Base-by-base conservation (phyloP, 2,888 invertebrate genomes). In the Pomacea canaliculata region DNA sequence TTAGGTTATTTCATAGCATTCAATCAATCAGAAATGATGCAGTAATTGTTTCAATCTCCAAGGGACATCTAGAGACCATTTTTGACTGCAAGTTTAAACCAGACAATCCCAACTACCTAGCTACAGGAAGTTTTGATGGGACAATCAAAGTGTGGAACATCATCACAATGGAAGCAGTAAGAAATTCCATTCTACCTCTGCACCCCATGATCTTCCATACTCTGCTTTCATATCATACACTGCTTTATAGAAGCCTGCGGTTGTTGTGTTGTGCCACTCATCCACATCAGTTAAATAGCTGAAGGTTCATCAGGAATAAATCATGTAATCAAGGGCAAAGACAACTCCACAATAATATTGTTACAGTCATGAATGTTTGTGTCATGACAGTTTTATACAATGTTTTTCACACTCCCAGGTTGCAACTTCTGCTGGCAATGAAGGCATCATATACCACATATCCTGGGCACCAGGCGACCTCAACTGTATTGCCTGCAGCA, bases 1-100 rank as follows among this genome's bases (percentile, higher is more conserved):
- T 37, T 3, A 37, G 37, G 4, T 37, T 37, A 37, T 37, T 37
- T 37, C 37, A 37, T 37, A 37, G 37, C 37, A 37, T 37, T 37
- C 37, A 37, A 5, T 37, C 5, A 5, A 37, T 37, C 37, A 37
- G 37, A 37, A 37, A 37, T 37, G 37, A 37, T 37, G 37, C 37
- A 37, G 37, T 37, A 37, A 37, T 37, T 37, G 37, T 56, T 4
- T 56, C 12, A 56, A 27, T 62, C 13, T 78, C 83, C 37, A 80
- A 90, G 91, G 91, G 91, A 51, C 91, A 91, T 79, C 85, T 90
- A 62, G 91, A 91, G 83, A 91, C 91, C 0, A 91, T 92, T 72
- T 92, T 91, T 88, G 91, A 91, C 83, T 91, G 91, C 81, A 89
- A 90, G 81, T 91, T 91, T 81, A 88, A 89, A 70, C 91, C 91